A percentile compares a stretch with the other conserved stretches of the same genome.
These are phyloP conservation scores for Strigamia maritima DNA, from an alignment of 2,888 invertebrate species.

Conservation along the genomic window DNA sequence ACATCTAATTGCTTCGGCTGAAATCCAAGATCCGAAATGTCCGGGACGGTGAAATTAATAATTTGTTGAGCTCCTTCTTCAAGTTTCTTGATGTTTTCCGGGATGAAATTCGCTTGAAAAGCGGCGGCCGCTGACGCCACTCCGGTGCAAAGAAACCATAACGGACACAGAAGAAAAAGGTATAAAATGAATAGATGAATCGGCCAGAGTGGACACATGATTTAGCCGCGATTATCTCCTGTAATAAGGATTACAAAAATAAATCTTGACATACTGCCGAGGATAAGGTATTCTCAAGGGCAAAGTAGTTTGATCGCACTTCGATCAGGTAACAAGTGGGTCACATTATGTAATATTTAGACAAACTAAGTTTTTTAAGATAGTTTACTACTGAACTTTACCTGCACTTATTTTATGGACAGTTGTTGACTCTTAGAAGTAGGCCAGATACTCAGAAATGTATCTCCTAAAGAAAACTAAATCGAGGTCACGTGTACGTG, in stretches of 20 bases:
- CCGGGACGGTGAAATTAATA: not conserved
- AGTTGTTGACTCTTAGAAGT: not conserved
- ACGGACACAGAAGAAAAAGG: slow-evolving; percentile 57
- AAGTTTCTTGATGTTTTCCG: slow-evolving; percentile 15
- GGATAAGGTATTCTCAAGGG: too few relatives aligned
- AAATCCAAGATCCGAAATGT: not conserved
- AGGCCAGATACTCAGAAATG: not conserved
- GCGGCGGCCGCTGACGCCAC: slow-evolving; percentile 41
- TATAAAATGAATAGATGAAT: slow-evolving; percentile 60
- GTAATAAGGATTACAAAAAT: not conserved
- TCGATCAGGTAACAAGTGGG: not conserved
- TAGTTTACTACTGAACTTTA: not conserved
- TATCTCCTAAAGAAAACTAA: not conserved
- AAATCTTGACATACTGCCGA: not conserved
- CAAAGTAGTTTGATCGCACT: not conserved
- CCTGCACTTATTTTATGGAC: slow-evolving; percentile 1
- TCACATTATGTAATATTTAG: not conserved
- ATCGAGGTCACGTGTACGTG: slow-evolving; percentile 7
- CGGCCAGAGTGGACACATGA: slow-evolving; percentile 62
- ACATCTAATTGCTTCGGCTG: slow-evolving; percentile 33
- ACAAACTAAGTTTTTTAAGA: not conserved
- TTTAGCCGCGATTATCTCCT: not conserved
- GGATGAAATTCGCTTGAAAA: slow-evolving; percentile 53
- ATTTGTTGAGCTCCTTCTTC: not conserved
- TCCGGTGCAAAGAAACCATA: slow-evolving; percentile 55